Conservation (phyloP, 2,888 invertebrate species). For the Xylocampa areola region DNA sequence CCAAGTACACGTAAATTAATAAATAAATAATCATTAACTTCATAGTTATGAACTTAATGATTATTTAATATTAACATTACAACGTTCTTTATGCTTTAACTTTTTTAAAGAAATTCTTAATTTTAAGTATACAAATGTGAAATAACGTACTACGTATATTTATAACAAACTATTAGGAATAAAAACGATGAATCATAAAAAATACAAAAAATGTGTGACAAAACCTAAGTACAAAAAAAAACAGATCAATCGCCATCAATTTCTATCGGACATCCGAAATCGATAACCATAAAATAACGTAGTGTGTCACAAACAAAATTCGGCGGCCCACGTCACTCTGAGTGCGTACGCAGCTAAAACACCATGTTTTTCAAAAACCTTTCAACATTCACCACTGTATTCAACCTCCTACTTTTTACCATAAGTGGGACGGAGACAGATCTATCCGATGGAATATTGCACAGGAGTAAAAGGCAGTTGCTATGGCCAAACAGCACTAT, state of each 20-base stretch:
- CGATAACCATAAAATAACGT: conserved; percentile 31
- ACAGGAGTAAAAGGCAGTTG: conserved; percentile 74
- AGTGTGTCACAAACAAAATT: conserved; percentile 16
- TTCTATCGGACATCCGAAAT: conserved; percentile 27
- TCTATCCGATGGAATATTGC: conserved; percentile 55
- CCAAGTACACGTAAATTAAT: too few species aligned
- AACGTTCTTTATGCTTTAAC: too few species aligned
- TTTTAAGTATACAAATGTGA: too few species aligned
- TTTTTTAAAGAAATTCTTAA: too few species aligned
- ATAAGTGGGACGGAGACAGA: conserved; percentile 58
- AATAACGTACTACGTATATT: too few species aligned
- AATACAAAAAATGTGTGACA: not conserved
- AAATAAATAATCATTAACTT: too few species aligned
- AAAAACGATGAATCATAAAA: not conserved
- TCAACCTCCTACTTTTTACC: conserved; percentile 21
- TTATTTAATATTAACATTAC: too few species aligned
- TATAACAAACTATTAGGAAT: too few species aligned
- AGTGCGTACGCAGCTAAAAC: conserved; percentile 16
- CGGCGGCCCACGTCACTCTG: conserved; percentile 35
- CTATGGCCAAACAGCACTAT: conserved; percentile 78
- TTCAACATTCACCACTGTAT: conserved; percentile 30
- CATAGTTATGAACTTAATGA: too few species aligned
- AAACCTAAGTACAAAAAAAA: not conserved
- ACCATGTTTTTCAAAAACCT: conserved; percentile 43
- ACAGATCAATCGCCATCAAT: conserved; percentile 13